phyloP scores from a whole-genome alignment of 1,140 invertebrate species.

The Plectus sambesii region DNA sequence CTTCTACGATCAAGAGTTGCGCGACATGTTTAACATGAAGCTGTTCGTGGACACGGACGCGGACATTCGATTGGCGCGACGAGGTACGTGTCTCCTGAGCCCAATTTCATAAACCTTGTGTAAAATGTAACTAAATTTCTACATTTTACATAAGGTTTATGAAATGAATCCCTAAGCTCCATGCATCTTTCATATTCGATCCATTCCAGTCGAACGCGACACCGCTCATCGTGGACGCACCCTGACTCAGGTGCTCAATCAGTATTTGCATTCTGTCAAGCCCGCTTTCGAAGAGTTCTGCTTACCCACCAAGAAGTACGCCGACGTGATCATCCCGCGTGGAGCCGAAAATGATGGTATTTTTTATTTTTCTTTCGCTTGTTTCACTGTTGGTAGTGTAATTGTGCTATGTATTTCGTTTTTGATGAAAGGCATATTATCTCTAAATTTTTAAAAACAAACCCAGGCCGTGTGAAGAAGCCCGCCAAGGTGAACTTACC shows the following conservation, averaged over 20 bases:
- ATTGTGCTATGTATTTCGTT: constrained; percentile 56
- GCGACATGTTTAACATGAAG: constrained; percentile 95
- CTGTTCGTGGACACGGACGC: constrained; percentile 98
- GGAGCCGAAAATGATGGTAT: constrained; percentile 35
- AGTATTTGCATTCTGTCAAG: constrained; percentile 94
- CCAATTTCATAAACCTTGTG: neutral
- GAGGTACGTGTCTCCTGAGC: constrained; percentile 56
- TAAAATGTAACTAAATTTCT: no score
- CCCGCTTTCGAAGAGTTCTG: constrained; percentile 99
- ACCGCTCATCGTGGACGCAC: constrained; percentile 69
- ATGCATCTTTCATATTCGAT: neutral
- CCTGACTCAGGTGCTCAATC: constrained; percentile 81
- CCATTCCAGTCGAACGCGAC: constrained; percentile 34
- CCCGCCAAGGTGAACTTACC: no score
- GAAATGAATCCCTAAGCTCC: neutral
- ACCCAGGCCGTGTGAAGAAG: no score
- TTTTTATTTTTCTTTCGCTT: constrained; percentile 10
- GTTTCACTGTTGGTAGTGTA: constrained; percentile 19
- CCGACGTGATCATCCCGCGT: constrained; percentile 89
- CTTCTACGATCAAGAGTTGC: constrained; percentile 84
- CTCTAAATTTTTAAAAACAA: no score
- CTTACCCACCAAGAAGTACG: constrained; percentile 97
- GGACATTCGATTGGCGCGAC: constrained; percentile 80
- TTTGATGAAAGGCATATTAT: no score
- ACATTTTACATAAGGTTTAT: no score